Evolutionary conservation across 2,888 invertebrate genomes (phyloP).

Genomic region (Drosophila testacea): DNA sequence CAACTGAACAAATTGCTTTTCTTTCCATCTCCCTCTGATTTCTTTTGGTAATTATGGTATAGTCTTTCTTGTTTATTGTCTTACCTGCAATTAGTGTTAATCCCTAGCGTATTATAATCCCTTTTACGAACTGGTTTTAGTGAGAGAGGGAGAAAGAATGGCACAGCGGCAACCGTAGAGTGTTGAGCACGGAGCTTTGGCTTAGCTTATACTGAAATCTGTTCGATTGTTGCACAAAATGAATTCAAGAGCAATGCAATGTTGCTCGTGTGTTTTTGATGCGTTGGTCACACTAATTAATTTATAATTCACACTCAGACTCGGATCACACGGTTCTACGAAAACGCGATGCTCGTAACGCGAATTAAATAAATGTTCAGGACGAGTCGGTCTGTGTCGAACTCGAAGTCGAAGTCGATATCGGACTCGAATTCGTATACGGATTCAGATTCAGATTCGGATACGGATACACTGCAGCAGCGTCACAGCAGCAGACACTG

Average conservation of each 20-base stretch:
- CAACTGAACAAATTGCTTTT: constrained; percentile 1
- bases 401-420: constrained; percentile 14
- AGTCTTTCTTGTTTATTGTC: constrained; percentile 1
- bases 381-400: constrained; percentile 39
- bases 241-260: constrained; percentile 34
- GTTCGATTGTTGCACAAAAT: constrained; percentile 55
- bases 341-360: constrained; percentile 36
- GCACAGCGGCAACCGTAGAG: constrained; percentile 43
- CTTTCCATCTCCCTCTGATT: background rate
- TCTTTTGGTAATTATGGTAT: background rate
- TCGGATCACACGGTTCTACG: constrained; percentile 13
- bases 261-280: constrained; percentile 43
- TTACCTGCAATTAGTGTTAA: constrained; percentile 59
- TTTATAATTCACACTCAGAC: constrained; percentile 24
- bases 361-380: constrained; percentile 47
- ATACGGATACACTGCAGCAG: constrained; percentile 58
- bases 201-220: constrained; percentile 26
- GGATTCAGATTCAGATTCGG: constrained; percentile 19
- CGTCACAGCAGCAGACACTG: constrained; percentile 65
- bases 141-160: constrained; percentile 28
- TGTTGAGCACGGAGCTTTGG: constrained; percentile 27
- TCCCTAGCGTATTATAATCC: constrained; percentile 64
- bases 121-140: constrained; percentile 44
- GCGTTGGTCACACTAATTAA: constrained; percentile 27
- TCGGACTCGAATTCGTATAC: constrained; percentile 10